Evolutionary conservation across 2,113 vertebrate species (phyloP), one percentile per base, ranked within the genome.

Genomic region (Oncorhynchus clarkii): DNA sequence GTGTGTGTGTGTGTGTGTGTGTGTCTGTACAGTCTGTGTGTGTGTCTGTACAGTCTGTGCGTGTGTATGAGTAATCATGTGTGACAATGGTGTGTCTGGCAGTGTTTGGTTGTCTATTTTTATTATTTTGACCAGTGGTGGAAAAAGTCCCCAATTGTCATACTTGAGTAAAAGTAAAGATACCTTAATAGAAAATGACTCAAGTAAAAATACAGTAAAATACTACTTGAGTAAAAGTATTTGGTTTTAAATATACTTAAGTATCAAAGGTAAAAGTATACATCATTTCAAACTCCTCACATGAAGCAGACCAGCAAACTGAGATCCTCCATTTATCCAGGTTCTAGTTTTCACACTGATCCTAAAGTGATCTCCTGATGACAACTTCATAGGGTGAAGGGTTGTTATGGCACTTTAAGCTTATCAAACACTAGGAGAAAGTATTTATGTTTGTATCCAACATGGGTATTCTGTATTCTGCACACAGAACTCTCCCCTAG

Each of bases 401-500:
- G 49, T 54, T 64, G 60, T 11, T 45, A 9, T 64, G 20, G 39
- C 8, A 45, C 39, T 64, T 22, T 64, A 64, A 22, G n/a, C 60
- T 11, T 9, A n/a, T 67, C 8, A 31, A 22, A 13, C 65, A 67
- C 7, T 5, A 5, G 64, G 22, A 24, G 12, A 27, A 26, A 9
- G 65, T 27, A 5, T n/a, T 22, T 22, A 12, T 64, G n/a, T 64
- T 64, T 64, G 24, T 67, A 2, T 67, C 26, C 29, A n/a, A 27
- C 24, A 27, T 77, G 0, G 24, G 11, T 83, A 69, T 84, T 62
- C 20, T 2, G 22, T 1, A 76, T 75, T 62, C 72, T 73, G 59
- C 70, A 51, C 66, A 9, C 66, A 98, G 96, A 93, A 92, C 71
- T 93, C 94, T 48, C 95, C 95, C 22, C 85, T 92, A 0, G 96